Evolutionary conservation across 2,888 invertebrate genomes (phyloP), one percentile per base, ranked within the genome.

Genomic region (Drosophila atroscutellata): DNA sequence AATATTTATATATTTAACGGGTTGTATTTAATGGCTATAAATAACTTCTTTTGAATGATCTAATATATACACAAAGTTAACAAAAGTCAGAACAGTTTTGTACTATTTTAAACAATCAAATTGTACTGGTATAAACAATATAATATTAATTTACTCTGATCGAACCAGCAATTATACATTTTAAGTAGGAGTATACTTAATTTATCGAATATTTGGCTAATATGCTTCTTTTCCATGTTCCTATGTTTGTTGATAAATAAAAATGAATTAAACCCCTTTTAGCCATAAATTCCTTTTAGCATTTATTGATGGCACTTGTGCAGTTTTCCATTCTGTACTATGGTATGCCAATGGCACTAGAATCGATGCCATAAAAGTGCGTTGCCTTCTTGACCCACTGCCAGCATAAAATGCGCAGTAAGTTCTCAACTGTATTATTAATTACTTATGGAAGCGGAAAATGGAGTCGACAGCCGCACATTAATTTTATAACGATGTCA

Each of bases 401-500:
- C 51, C 26, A 42, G 8, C 18, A 54, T 42, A 42, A 32, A 26
- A 36, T n/a, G 45, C 20, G 30, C 56, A 56, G 55, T 39, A 50
- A 55, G 63, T 26, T 15, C 13, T 34, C 56, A 54, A 28, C 24
- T 18, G 55, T 61, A 50, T 77, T 45, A 45, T 45, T 45, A 69
- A 56, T 77, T 77, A 78, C 68, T 68, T 62, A 65, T 71, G 72
- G 52, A 50, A 55, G 54, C 67, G 56, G 55, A 54, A 66, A 72
- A 36, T 52, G 57, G 26, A 60, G 59, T 55, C 58, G 52, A 32
- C 73, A 65, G 64, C 49, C 34, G 73, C 81, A 86, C 77, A 86
- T 89, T 86, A 86, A 89, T 89, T 79, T 79, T 80, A 86, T 81
- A 65, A 68, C 88, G 75, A 68, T 80, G 72, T 68, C 80, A 85